phyloP scores from a whole-genome alignment of 2,888 invertebrate genomes.

The Prosopocoilus inquinatus region DNA sequence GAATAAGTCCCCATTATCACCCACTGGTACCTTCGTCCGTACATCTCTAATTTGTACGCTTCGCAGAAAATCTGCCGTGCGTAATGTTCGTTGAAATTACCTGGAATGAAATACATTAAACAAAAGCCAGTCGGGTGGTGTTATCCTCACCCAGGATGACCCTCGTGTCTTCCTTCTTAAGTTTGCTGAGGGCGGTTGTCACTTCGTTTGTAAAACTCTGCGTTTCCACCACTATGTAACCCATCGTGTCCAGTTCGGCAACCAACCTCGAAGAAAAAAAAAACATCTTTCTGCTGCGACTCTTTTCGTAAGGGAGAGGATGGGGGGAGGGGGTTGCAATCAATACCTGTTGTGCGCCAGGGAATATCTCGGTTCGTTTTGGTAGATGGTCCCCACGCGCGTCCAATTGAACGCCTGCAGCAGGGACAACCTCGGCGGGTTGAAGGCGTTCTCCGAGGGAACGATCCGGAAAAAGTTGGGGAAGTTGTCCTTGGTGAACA shows the following conservation, averaged over 20 bases:
- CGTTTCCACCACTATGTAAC: constrained; percentile 81
- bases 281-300: too few relatives aligned
- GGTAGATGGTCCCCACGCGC: constrained; percentile 93
- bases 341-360: constrained; percentile 60
- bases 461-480: constrained; percentile 97
- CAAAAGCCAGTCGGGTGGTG: background rate
- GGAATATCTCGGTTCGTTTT: constrained; percentile 92
- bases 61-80: constrained; percentile 87
- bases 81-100: constrained; percentile 95
- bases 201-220: constrained; percentile 92
- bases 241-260: constrained; percentile 78
- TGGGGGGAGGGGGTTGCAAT: constrained; percentile 10
- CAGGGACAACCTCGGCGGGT: constrained; percentile 84
- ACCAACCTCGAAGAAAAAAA: constrained; percentile 59
- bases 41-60: constrained; percentile 83
- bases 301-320: too few relatives aligned
- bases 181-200: constrained; percentile 71
- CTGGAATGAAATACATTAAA: constrained; percentile 43
- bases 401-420: constrained; percentile 96
- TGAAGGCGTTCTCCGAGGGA: constrained; percentile 95
- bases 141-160: constrained; percentile 68
- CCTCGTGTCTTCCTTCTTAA: constrained; percentile 88
- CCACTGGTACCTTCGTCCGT: constrained; percentile 92
- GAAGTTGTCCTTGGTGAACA: constrained; percentile 91
- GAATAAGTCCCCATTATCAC: constrained; percentile 87